Evolutionary conservation across 2,888 invertebrate species (phyloP).

Genomic region (Microctonus aethiopoides): DNA sequence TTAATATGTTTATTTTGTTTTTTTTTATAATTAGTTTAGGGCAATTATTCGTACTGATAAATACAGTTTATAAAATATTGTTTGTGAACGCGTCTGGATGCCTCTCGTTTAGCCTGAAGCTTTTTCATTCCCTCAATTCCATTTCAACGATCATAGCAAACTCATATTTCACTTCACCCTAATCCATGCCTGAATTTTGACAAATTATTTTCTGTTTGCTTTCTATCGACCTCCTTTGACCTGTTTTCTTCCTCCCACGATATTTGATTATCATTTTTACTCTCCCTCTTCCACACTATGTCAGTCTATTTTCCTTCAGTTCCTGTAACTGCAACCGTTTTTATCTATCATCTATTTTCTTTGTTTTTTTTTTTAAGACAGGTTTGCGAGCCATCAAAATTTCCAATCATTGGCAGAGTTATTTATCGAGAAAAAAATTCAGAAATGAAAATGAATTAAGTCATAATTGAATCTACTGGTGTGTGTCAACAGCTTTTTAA

Average conservation of each 20-base stretch:
- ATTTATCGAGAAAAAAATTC: not conserved
- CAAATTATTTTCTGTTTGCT: conserved; percentile 2
- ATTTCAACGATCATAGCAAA: conserved; percentile 19
- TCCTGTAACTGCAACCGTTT: conserved; percentile 65
- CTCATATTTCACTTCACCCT: not conserved
- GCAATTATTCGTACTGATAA: conserved; percentile 61
- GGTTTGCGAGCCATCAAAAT: not conserved
- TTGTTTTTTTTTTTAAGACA: not conserved
- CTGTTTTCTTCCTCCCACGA: not conserved
- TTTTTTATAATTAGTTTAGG: conserved; percentile 49
- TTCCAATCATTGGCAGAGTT: not conserved
- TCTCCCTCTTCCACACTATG: conserved; percentile 26
- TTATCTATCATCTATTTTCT: not conserved
- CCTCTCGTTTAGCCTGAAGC: conserved; percentile 47
- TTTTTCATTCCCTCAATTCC: conserved; percentile 21
- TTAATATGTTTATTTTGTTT: conserved; percentile 53
- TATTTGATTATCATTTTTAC: conserved; percentile 13
- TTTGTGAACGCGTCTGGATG: conserved; percentile 56
- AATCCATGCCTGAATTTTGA: conserved; percentile 8
- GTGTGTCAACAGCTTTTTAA: not conserved
- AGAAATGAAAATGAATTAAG: not conserved
- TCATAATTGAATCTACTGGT: not conserved
- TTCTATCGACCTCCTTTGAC: not conserved
- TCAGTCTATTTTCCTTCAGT: conserved; percentile 39
- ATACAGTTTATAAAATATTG: conserved; percentile 64